A percentile compares a stretch with the other conserved stretches of the same genome.
Conservation (phyloP, 2,888 invertebrate genomes). For the Drosophila maculinotata region DNA sequence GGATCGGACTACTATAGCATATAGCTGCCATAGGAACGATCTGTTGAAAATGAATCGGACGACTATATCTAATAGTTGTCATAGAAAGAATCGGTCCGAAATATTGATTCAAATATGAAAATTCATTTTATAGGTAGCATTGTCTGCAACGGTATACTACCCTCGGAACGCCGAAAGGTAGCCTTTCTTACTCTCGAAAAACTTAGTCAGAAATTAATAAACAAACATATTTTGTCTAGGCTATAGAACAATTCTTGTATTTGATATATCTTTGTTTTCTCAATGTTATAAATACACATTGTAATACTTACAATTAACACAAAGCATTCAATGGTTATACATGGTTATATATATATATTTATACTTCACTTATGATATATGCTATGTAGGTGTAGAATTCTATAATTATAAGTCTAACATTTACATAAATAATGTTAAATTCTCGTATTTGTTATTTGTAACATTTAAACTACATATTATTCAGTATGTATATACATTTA, state of each 20-base stretch:
- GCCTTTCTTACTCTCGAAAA: no score
- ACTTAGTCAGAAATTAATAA: no score
- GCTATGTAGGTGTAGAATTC: slow-evolving; percentile 32
- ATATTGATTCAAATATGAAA: no score
- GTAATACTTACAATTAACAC: slow-evolving; percentile 41
- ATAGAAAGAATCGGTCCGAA: no score
- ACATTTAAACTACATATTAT: slow-evolving; percentile 35
- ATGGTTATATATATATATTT: slow-evolving; percentile 26
- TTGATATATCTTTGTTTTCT: slow-evolving; percentile 38
- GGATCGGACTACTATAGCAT: no score
- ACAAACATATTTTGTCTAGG: slow-evolving; percentile 7
- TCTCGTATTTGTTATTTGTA: slow-evolving; percentile 19
- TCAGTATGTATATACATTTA: slow-evolving; percentile 54
- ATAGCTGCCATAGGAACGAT: no score
- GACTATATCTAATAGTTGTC: no score
- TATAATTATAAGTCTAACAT: slow-evolving; percentile 50
- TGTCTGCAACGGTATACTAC: no score
- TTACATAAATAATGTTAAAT: slow-evolving; percentile 47
- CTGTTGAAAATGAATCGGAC: no score
- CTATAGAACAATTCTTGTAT: slow-evolving; percentile 58
- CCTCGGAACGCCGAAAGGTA: no score
- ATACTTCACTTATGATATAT: slow-evolving; percentile 20
- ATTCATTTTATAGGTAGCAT: no score
- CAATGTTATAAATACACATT: slow-evolving; percentile 35
- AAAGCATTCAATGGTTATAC: slow-evolving; percentile 45